Percentiles rank a stretch among this genome's conserved stretches.
phyloP scores from a whole-genome alignment of 2,797 vertebrate species.

The Taenioides sp. region DNA sequence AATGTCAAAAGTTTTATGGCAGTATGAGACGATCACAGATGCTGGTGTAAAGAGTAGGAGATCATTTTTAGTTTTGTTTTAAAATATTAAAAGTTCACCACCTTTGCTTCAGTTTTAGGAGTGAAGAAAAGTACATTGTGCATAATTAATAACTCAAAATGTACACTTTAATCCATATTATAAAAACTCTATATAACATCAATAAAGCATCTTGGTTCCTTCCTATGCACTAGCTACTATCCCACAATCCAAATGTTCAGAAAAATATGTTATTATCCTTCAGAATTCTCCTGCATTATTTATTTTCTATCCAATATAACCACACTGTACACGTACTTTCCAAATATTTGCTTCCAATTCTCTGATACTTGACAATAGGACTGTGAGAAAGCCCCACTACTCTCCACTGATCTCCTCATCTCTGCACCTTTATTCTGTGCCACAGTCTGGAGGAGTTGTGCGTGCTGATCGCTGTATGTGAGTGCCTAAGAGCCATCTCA shows the following conservation, averaged over 20 bases:
- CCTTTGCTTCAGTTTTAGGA: neutral
- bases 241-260: neutral
- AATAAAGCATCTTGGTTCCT: neutral
- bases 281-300: neutral
- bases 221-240: neutral
- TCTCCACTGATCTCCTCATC: constrained; percentile 27
- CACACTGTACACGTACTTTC: neutral
- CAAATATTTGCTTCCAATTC: constrained; percentile 15
- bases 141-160: neutral
- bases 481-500: neutral
- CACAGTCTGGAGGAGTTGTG: constrained; percentile 20
- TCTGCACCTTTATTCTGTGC: constrained; percentile 18
- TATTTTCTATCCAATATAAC: neutral
- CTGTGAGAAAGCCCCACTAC: constrained; percentile 30
- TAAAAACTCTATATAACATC: neutral
- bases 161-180: too few species aligned
- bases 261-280: neutral
- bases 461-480: constrained; percentile 25
- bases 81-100: neutral
- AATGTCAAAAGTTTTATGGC: too few species aligned
- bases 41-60: too few species aligned
- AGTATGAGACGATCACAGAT: too few species aligned
- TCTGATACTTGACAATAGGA: constrained; percentile 8
- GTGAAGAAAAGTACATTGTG: neutral
- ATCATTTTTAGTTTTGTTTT: neutral